Percentiles rank a stretch among this genome's conserved stretches.
Evolutionary conservation across 2,113 vertebrate genomes (phyloP).

Genomic region (Urocolius indicus): DNA sequence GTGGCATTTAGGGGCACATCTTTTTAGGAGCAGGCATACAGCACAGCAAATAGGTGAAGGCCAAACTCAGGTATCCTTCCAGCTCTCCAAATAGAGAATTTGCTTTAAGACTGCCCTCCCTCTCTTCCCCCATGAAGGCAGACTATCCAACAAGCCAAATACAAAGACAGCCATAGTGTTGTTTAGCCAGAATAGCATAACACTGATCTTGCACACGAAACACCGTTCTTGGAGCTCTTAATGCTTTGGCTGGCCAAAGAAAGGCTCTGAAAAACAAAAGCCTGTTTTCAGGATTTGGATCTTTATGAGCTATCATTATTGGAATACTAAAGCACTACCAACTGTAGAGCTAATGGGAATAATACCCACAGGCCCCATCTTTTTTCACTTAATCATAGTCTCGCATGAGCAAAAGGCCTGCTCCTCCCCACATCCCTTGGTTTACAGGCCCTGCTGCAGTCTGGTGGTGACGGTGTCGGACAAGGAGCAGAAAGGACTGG

Average conservation of each 20-base stretch:
- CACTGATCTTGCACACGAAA: neutral
- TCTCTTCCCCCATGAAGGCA: accelerated
- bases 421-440: neutral
- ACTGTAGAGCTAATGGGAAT: neutral
- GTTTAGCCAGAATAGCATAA: neutral
- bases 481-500: neutral
- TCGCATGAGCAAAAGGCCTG: neutral
- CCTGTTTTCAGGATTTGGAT: neutral
- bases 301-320: neutral
- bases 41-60: neutral
- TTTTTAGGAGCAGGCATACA: neutral
- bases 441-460: neutral
- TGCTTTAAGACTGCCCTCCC: neutral
- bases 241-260: neutral
- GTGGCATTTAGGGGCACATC: neutral
- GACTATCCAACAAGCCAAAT: neutral
- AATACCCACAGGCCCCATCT: neutral
- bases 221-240: neutral
- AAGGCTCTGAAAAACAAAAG: neutral
- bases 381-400: neutral
- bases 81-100: neutral
- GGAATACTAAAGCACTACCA: neutral
- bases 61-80: neutral
- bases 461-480: neutral
- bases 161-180: neutral